Base-by-base conservation (phyloP, 2,888 invertebrate genomes). In the Apamea monoglypha region DNA sequence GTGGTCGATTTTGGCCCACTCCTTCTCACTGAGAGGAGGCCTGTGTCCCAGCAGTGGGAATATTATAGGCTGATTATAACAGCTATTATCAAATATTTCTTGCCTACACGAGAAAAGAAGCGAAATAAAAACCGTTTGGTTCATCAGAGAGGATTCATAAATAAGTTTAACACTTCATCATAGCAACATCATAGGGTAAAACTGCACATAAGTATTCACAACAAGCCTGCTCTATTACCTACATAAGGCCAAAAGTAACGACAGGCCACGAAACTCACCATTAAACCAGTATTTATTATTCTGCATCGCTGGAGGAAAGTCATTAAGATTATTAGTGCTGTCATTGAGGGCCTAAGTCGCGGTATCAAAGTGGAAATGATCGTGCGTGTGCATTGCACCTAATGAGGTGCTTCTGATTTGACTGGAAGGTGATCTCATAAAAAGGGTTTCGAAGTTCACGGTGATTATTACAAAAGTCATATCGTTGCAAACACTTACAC, bases 271-370 rank as follows among this genome's bases (percentile, higher is more conserved):
- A 74, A 87, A 85, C 77, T 32, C 2, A 16, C 25, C 56, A 76
- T 78, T 74, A 72, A 74, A 66, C 12, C 53, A 63, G 64, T 68
- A 63, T 73, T 88, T 83, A 82, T 47, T 78, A 88, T 87, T 80
- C 81, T 40, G 40, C 29, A 40, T 21, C 18, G 29, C 25, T 76
- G 64, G 75, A 89, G 89, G 89, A 85, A 83, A 87, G 53, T 74
- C 44, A 66, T 40, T 7, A 61, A 14, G 32, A 50, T 12, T 70
- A 63, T 84, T 40, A 50, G 16, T 44, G 25, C 10, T 61, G 74
- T 67, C 68, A 78, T 77, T 84, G 78, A 76, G 71, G 21, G 40
- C 18, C 10, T 61, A n/a, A 69, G 16, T 73, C 3, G 10, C 32
- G 53, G 36, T 68, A 40, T 44, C n/a, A n/a, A 16, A 25, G 21